phyloP scores from a whole-genome alignment of 2,113 vertebrate genomes.

The Corapipo altera region DNA sequence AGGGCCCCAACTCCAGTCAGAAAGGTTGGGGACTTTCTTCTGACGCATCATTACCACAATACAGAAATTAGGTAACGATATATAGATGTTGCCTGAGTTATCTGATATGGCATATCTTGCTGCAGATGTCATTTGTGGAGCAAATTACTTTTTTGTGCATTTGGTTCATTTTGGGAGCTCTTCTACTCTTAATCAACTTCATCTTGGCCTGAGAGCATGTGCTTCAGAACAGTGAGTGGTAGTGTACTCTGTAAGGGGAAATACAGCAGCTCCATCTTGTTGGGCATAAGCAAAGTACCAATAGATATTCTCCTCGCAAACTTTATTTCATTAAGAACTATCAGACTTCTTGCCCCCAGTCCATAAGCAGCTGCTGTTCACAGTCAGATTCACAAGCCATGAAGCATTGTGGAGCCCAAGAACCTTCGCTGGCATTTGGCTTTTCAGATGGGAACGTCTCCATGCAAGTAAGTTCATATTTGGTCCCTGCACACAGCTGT shows the following conservation, averaged over 20 bases:
- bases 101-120: neutral
- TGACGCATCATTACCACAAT: neutral
- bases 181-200: neutral
- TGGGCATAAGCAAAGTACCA: neutral
- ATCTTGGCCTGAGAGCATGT: fast-evolving
- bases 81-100: neutral
- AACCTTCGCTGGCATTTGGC: neutral
- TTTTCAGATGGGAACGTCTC: neutral
- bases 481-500: neutral
- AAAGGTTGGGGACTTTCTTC: neutral
- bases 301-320: neutral
- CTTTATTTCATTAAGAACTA: neutral
- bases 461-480: neutral
- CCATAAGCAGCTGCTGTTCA: neutral
- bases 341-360: neutral
- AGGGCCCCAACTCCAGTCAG: neutral
- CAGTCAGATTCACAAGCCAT: neutral
- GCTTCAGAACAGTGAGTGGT: neutral
- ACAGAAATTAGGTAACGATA: neutral
- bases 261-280: neutral
- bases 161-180: neutral
- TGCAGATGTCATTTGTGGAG: neutral
- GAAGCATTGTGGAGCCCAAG: neutral
- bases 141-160: neutral
- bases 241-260: neutral